Evolutionary conservation across 30 jellyfish, hydroid and myxozoan genomes (phyloP).

Genomic region (Cassiopea xamachana): DNA sequence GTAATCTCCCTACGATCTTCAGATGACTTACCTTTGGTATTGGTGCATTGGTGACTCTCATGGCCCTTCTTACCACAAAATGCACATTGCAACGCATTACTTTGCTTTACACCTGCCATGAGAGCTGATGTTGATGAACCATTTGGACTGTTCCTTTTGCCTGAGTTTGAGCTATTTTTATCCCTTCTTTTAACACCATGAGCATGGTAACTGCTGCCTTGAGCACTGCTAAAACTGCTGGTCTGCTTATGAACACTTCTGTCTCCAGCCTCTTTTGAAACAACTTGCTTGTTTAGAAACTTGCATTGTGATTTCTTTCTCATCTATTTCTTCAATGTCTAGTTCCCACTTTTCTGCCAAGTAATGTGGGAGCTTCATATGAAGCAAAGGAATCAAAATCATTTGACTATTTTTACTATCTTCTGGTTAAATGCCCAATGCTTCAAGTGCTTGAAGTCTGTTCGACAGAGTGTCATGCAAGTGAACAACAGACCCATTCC

Average conservation of each 20-base stretch:
- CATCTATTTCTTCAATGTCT: neutral
- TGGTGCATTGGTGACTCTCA: neutral
- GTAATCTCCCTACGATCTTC: neutral
- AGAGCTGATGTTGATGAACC: constrained; percentile 12
- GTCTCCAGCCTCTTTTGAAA: constrained; percentile 7
- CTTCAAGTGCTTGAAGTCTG: constrained; percentile 12
- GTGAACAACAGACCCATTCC: neutral
- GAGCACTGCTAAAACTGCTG: neutral
- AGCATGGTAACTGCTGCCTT: neutral
- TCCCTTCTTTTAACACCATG: neutral
- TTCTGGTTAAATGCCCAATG: constrained; percentile 15
- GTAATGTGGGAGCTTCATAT: constrained; percentile 16
- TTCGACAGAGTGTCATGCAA: constrained; percentile 22
- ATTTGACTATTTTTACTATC: neutral
- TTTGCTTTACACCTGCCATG: constrained; percentile 9
- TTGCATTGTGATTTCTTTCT: neutral
- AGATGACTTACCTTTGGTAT: neutral
- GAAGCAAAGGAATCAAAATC: constrained; percentile 3
- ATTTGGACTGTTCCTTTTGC: neutral
- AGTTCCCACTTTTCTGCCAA: constrained; percentile 21
- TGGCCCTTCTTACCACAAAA: neutral
- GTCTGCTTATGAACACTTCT: neutral
- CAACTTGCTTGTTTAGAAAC: neutral
- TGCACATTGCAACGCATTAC: neutral
- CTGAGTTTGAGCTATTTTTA: neutral